phyloP scores from a whole-genome alignment of 2,888 invertebrate species.

The Orthosia gracilis region DNA sequence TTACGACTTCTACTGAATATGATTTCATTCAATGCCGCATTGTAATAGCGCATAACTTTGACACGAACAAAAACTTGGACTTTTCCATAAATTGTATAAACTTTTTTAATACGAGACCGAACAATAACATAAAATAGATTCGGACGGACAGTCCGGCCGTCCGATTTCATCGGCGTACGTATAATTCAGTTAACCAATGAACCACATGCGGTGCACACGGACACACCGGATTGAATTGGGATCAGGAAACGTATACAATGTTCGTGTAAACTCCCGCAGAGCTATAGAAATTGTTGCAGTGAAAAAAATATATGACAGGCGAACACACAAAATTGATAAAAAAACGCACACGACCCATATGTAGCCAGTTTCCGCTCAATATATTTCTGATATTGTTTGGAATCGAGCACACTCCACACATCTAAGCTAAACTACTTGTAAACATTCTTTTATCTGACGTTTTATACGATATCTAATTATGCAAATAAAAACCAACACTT shows the following conservation, averaged over 20 bases:
- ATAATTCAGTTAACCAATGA: slow-evolving; percentile 87
- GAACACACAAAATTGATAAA: slow-evolving; percentile 65
- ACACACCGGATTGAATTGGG: slow-evolving; percentile 79
- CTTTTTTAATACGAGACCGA: slow-evolving; percentile 68
- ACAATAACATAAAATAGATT: slow-evolving; percentile 77
- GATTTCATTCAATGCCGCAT: slow-evolving; percentile 54
- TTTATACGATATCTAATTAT: slow-evolving; percentile 39
- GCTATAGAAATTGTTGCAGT: slow-evolving; percentile 79
- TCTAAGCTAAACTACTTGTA: slow-evolving; percentile 39
- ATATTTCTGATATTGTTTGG: slow-evolving; percentile 56
- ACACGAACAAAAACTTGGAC: slow-evolving; percentile 60
- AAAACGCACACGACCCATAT: slow-evolving; percentile 48
- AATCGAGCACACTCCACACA: slow-evolving; percentile 22
- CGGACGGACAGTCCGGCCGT: slow-evolving; percentile 65
- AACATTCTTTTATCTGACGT: slow-evolving; percentile 27
- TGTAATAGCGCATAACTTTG: slow-evolving; percentile 63
- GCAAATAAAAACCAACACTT: slow-evolving; percentile 53
- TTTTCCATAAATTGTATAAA: slow-evolving; percentile 65
- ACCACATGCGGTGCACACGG: slow-evolving; percentile 84
- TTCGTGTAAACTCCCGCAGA: slow-evolving; percentile 84
- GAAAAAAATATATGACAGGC: slow-evolving; percentile 76
- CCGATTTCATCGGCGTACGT: slow-evolving; percentile 78
- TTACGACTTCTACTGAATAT: slow-evolving; percentile 59
- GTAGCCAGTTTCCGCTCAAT: slow-evolving; percentile 58
- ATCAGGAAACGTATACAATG: slow-evolving; percentile 80